Conservation (phyloP, 2,888 invertebrate species). For the Poecilobothrus nobilitatus region DNA sequence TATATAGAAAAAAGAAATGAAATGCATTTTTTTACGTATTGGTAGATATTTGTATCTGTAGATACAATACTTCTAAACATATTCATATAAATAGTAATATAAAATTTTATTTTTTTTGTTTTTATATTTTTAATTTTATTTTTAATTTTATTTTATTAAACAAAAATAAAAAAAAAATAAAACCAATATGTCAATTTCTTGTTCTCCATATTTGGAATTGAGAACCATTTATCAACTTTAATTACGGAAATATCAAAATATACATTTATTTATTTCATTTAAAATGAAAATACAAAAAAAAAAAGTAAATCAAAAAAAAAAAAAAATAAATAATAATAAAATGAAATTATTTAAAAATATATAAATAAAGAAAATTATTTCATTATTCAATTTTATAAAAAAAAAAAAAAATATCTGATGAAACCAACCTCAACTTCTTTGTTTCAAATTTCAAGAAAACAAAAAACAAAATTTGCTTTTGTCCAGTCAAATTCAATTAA, state of each 20-base stretch:
- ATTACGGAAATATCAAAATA: neutral
- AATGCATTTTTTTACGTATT: too few relatives aligned
- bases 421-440: neutral
- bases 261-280: neutral
- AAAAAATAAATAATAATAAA: neutral
- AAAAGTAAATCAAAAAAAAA: neutral
- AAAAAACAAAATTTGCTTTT: neutral
- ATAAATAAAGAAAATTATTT: neutral
- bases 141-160: too few relatives aligned
- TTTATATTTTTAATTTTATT: neutral
- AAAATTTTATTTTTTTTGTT: neutral
- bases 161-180: neutral
- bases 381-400: neutral
- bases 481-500: neutral
- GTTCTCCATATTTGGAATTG: neutral
- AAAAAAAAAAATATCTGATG: neutral
- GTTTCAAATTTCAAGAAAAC: neutral
- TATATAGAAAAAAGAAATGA: too few relatives aligned
- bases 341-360: neutral
- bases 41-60: too few relatives aligned
- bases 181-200: constrained; percentile 4
- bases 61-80: too few relatives aligned
- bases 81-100: too few relatives aligned
- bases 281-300: neutral
- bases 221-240: constrained; percentile 3